Evolutionary conservation across 2,888 invertebrate genomes (phyloP).

Genomic region (Zaprionus obscuricornis): DNA sequence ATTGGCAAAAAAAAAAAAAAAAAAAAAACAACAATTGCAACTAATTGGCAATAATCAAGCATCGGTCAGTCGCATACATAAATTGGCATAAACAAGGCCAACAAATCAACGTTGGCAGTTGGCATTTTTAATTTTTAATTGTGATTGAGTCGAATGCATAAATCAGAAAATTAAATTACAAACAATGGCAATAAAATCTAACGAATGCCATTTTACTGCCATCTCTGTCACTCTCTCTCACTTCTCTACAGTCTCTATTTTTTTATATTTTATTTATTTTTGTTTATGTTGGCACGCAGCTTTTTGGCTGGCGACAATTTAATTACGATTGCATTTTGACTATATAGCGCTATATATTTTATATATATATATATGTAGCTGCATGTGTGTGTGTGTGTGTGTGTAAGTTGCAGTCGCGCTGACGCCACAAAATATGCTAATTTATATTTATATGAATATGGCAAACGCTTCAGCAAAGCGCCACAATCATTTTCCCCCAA

Average conservation of each 20-base stretch:
- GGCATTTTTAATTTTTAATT: constrained; percentile 57
- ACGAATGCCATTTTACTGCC: constrained; percentile 44
- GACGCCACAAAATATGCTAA: constrained; percentile 79
- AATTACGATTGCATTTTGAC: constrained; percentile 58
- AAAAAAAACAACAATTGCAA: constrained; percentile 54
- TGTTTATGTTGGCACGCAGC: constrained; percentile 45
- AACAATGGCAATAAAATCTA: constrained; percentile 72
- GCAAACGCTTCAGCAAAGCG: constrained; percentile 27
- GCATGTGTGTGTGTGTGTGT: constrained; percentile 3
- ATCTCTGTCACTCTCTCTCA: background rate
- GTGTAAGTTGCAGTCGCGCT: constrained; percentile 44
- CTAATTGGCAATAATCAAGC: constrained; percentile 73
- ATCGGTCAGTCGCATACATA: constrained; percentile 44
- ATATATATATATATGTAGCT: background rate
- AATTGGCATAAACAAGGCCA: constrained; percentile 66
- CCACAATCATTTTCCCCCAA: constrained; percentile 29
- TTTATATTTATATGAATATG: constrained; percentile 76
- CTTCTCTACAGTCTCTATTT: background rate
- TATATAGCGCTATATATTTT: background rate
- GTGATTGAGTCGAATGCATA: constrained; percentile 73
- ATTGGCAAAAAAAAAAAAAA: constrained; percentile 11
- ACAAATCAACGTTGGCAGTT: constrained; percentile 62
- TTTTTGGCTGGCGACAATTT: constrained; percentile 65
- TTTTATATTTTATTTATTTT: background rate
- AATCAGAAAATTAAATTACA: constrained; percentile 74